A percentile compares a stretch with the other conserved stretches of the same genome.
phyloP scores from a whole-genome alignment of 1,140 invertebrate genomes.

The Caenorhabditis tropicalis region DNA sequence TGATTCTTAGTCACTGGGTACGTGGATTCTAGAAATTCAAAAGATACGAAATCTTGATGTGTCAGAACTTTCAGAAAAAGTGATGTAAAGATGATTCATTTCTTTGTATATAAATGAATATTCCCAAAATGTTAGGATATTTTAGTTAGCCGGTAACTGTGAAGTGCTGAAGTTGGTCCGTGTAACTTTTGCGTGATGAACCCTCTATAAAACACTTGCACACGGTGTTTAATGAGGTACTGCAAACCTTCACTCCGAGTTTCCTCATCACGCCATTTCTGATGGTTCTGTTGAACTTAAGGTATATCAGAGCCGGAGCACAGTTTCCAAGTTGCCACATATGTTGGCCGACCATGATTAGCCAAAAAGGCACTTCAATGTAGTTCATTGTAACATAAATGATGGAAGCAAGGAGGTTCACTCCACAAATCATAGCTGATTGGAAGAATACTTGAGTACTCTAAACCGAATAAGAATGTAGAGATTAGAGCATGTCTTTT shows the following conservation, averaged over 20 bases:
- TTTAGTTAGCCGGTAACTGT: too few species aligned
- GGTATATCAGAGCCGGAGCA: neutral
- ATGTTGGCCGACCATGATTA: neutral
- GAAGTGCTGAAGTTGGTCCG: too few species aligned
- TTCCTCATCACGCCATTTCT: neutral
- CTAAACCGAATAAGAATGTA: too few species aligned
- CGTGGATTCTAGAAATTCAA: too few species aligned
- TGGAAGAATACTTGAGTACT: neutral
- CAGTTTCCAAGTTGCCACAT: neutral
- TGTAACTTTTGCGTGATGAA: too few species aligned
- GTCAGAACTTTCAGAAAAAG: too few species aligned
- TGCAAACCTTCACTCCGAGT: neutral
- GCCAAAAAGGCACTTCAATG: neutral
- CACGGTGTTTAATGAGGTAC: neutral
- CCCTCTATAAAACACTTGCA: neutral
- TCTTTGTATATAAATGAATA: too few species aligned
- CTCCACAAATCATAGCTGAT: conserved; percentile 1
- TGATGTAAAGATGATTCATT: too few species aligned
- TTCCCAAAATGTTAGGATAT: too few species aligned
- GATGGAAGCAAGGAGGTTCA: neutral
- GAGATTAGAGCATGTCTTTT: neutral
- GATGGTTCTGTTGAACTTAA: neutral
- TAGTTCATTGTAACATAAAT: conserved; percentile 11
- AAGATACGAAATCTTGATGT: too few species aligned
- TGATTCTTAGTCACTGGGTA: too few species aligned